Evolutionary conservation across 1,140 invertebrate species (phyloP), one percentile per base, ranked within the genome.

Genomic region (Tetramorium parvispinum): DNA sequence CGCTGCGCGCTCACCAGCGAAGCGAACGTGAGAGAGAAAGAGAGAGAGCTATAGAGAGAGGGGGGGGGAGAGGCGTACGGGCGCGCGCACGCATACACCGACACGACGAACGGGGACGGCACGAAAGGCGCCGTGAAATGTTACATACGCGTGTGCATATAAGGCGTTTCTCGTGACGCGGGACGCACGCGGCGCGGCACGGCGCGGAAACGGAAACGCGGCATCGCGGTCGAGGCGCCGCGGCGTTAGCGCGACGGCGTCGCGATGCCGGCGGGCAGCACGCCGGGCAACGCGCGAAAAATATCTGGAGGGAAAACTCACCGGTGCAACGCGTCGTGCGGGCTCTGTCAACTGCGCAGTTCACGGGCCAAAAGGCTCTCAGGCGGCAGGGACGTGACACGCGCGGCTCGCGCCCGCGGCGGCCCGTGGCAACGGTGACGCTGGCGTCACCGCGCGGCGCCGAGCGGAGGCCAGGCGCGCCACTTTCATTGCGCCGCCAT

Each of bases 331-430:
- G 88, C 90, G 91, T 93, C 82, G 90, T 88, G 87, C 87, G 79
- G 87, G 88, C 87, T 88, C 86, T 87, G 89, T 91, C 91, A 94
- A 94, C 93, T 94, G 94, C 94, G 94, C 94, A 94, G 93, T 94
- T 94, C 91, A 92, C 93, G 70, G 86, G 89, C 87, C 89, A 91
- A 89, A 89, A 89, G 87, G 77, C 79, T 86, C 76, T 87, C 81
- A 24, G 4, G 37, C 61, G 68, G 89, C 94, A 94, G 93, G 92
- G 89, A 92, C 92, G 92, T 90, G 86, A 89, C 88, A 86, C 85
- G 82, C 70, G 59, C 57, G 89, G 82, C 89, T 75, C 88, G 92
- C 90, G 87, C 93, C 93, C 93, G 88, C 83, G 89, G 83, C 90
- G 40, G 40, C 10, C 77, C 86, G 88, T 88, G 85, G 46, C 43